phyloP scores from a whole-genome alignment of 2,113 vertebrate genomes.

The Poeciliopsis prolifica region DNA sequence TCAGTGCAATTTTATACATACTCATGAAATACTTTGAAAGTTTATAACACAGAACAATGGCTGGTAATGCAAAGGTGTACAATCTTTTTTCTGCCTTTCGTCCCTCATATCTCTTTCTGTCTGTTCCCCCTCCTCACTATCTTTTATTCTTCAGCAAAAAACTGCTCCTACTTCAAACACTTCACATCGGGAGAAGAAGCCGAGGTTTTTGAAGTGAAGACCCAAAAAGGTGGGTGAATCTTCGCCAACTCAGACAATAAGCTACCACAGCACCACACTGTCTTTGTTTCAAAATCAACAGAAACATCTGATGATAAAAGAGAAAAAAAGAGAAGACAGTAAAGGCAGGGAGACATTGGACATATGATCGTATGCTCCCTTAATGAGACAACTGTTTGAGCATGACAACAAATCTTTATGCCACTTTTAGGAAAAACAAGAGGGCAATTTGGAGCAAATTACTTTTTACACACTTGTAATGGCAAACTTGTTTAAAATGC shows the following conservation, averaged over 20 bases:
- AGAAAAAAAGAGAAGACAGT: not conserved
- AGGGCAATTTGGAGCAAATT: not conserved
- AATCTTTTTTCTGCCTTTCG: constrained; percentile 22
- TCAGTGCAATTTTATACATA: not conserved
- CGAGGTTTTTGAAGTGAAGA: constrained; percentile 94
- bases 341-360: not conserved
- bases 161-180: constrained; percentile 98
- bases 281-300: not conserved
- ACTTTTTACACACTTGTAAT: not conserved
- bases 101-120: constrained; percentile 23
- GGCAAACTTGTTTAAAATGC: not conserved
- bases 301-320: not conserved
- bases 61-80: constrained; percentile 35
- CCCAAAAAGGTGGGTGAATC: constrained; percentile 90
- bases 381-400: not conserved
- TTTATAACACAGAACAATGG: not conserved
- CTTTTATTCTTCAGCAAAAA: constrained; percentile 80
- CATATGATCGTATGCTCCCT: not conserved
- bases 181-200: constrained; percentile 94
- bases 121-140: constrained; percentile 6
- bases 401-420: not conserved
- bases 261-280: not conserved
- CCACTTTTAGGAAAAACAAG: not conserved
- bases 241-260: not conserved
- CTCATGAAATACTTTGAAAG: not conserved